Evolutionary conservation across 37 sponge, comb jelly and placozoan species (phyloP).

Genomic region (Aphrocallistes beatrix): DNA sequence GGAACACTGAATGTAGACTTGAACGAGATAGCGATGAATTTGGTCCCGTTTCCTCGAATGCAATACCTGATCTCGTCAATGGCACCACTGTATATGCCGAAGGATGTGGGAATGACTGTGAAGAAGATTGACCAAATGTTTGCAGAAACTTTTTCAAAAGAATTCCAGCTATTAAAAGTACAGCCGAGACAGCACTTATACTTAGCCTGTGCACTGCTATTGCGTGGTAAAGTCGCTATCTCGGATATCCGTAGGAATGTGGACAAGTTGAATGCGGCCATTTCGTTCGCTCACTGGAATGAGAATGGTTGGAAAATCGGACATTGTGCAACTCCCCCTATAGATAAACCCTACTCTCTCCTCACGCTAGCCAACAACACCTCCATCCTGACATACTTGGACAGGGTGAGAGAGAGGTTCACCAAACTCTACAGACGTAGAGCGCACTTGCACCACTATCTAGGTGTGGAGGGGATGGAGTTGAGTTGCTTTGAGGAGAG

Average conservation of each 20-base stretch:
- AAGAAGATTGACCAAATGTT: slow-evolving; percentile 62
- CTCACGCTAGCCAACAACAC: slow-evolving; percentile 87
- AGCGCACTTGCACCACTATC: slow-evolving; percentile 96
- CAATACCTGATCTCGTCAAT: slow-evolving; percentile 88
- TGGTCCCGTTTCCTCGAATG: slow-evolving; percentile 90
- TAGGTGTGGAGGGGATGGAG: slow-evolving; percentile 90
- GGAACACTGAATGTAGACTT: slow-evolving; percentile 95
- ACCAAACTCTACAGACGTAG: slow-evolving; percentile 70
- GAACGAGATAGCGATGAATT: slow-evolving; percentile 98
- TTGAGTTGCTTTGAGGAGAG: slow-evolving; percentile 48
- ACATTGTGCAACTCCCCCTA: slow-evolving; percentile 82
- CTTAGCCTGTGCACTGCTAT: slow-evolving; percentile 92
- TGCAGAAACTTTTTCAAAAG: slow-evolving; percentile 86
- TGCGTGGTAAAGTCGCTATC: slow-evolving; percentile 80
- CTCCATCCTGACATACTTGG: slow-evolving; percentile 58
- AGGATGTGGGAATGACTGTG: slow-evolving; percentile 51
- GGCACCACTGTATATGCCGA: slow-evolving; percentile 70
- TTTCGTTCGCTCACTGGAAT: slow-evolving; percentile 92
- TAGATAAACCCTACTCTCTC: slow-evolving; percentile 81
- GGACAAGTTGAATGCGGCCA: slow-evolving; percentile 52
- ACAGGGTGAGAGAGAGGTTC: slow-evolving; percentile 51
- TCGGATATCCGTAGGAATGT: slow-evolving; percentile 91
- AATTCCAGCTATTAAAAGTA: slow-evolving; percentile 74
- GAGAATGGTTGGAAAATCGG: slow-evolving; percentile 98
- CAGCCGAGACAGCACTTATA: slow-evolving; percentile 78